Percentiles rank a stretch among this genome's conserved stretches.
Conservation (phyloP, 2,113 vertebrate genomes). For the Coregonus clupeaformis region DNA sequence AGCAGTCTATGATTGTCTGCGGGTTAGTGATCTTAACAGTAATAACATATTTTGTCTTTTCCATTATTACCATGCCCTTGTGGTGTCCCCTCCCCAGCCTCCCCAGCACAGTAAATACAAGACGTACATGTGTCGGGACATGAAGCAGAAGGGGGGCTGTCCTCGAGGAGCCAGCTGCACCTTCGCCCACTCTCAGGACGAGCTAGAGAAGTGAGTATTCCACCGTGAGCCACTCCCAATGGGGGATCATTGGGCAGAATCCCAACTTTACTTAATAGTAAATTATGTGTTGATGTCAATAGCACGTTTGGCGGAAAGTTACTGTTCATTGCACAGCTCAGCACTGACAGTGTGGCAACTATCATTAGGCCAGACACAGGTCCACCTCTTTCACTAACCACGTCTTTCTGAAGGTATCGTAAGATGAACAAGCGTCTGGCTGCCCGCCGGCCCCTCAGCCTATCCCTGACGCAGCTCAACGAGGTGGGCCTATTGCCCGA, state of each 20-base stretch:
- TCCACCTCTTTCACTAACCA: constrained; percentile 46
- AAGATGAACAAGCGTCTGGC: constrained; percentile 97
- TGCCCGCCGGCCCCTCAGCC: constrained; percentile 81
- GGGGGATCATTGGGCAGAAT: no score
- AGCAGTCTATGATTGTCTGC: no score
- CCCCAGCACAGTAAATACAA: constrained; percentile 99
- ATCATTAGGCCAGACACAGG: no score
- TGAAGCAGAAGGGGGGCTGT: constrained; percentile 98
- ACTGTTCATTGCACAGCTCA: no score
- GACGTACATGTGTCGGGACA: constrained; percentile 98
- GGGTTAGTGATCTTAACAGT: no score
- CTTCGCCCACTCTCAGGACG: constrained; percentile 97
- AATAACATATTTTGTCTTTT: no score
- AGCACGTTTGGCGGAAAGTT: no score
- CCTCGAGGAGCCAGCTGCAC: constrained; percentile 97
- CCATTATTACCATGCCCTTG: not conserved
- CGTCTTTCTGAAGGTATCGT: constrained; percentile 85
- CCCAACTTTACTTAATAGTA: no score
- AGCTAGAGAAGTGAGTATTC: constrained; percentile 92
- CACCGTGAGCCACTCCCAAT: no score
- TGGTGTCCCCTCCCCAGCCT: constrained; percentile 72
- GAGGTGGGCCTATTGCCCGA: constrained; percentile 86
- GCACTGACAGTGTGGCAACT: no score
- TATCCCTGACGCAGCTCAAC: constrained; percentile 84
- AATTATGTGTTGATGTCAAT: no score